Percentiles rank a stretch among this genome's conserved stretches.
phyloP scores from a whole-genome alignment of 2,888 invertebrate species.

The Kryphioiulus occultus region DNA sequence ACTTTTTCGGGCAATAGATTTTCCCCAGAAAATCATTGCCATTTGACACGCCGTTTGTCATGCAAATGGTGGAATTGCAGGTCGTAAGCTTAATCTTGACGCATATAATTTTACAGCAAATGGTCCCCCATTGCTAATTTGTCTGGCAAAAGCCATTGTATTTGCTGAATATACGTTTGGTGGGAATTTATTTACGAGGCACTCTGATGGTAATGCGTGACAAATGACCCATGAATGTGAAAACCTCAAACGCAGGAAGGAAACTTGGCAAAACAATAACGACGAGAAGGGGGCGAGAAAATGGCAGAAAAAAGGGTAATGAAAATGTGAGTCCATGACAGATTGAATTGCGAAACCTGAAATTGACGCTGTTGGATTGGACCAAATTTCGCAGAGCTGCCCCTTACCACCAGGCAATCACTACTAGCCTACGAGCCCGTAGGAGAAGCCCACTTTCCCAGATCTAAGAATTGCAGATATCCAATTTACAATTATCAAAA shows the following conservation, averaged over 20 bases:
- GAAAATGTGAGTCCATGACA: neutral
- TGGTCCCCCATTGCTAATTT: neutral
- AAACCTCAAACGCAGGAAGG: slow-evolving; percentile 19
- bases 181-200: slow-evolving; percentile 11
- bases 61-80: neutral
- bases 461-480: no score
- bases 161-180: neutral
- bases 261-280: neutral
- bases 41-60: neutral
- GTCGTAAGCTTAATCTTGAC: neutral
- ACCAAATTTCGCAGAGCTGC: no score
- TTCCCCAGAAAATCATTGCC: neutral
- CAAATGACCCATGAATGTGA: neutral
- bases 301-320: neutral
- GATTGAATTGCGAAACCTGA: neutral
- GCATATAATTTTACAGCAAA: neutral
- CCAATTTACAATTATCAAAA: no score
- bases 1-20: neutral
- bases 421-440: no score
- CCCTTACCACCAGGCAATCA: no score
- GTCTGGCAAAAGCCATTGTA: neutral
- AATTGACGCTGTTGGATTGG: no score
- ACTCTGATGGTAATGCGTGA: slow-evolving; percentile 13
- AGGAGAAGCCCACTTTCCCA: no score
- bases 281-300: neutral